Evolutionary conservation across 2,888 invertebrate species (phyloP), one percentile per base, ranked within the genome.

Genomic region (Prionchulus punctatus): DNA sequence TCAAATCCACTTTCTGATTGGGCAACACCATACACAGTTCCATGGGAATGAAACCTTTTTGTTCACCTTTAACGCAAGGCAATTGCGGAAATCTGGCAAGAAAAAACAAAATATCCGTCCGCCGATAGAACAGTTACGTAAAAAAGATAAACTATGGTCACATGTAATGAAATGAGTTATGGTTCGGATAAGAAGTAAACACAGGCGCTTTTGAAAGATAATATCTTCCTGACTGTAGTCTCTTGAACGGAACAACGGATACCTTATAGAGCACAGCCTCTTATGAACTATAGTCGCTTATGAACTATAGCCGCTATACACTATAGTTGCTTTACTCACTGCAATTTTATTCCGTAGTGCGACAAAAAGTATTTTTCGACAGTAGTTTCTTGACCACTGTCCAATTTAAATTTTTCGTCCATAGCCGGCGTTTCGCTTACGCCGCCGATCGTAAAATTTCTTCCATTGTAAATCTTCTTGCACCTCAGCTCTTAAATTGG

Each of bases 1-100:
- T 26, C 50, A 49, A 49, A 28, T 49, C 50, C 15, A 49, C 50
- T 28, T 49, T 49, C 30, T 49, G 50, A 28, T 49, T 49, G 15
- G 50, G 50, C 30, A 49, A 49, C 3, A 49, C 30, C 12, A 7
- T n/a, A 7, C 4, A 49, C 12, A n/a, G 7, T 49, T 49, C 50
- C 28, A 49, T 18, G 12, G 50, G 50, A 12, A 49, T 28, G 27
- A 28, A 49, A 49, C 23, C 4, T 4, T 23, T 12, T 7, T 45
- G 12, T 7, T n/a, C 45, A 23, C 7, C 45, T 7, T 7, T 4
- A 45, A 23, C 45, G 45, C 45, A 45, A 12, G 45, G 45, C 23
- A 45, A 45, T n/a, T 12, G 4, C 7, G 45, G 45, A 23, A n/a
- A 45, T 23, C 45, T 45, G 36, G 18, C 12, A 36, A 36, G 18